Conservation (phyloP, 2,797 vertebrate genomes). For the Staurois parvus region DNA sequence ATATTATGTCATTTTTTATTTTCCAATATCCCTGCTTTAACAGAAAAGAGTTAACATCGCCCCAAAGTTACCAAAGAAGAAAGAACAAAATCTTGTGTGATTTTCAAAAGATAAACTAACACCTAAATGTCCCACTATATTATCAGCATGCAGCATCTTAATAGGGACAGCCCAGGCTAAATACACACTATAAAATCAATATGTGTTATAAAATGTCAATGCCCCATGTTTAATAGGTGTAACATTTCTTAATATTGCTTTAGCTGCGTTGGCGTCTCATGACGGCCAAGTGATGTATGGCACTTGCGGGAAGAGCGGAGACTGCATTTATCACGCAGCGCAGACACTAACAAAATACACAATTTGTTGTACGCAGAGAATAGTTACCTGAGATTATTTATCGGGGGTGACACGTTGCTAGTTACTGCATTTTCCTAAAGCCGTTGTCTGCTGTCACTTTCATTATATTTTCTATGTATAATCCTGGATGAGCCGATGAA, state of each 20-base stretch:
- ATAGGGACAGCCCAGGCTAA: not conserved
- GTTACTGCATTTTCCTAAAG: conserved; percentile 19
- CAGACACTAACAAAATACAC: conserved; percentile 26
- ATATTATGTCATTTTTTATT: no score
- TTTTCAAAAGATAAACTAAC: not conserved
- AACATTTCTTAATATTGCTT: not conserved
- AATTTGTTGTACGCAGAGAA: conserved; percentile 14
- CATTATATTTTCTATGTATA: not conserved
- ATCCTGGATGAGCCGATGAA: not conserved
- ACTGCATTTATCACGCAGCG: conserved; percentile 11
- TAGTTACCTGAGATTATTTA: conserved; percentile 22
- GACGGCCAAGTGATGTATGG: conserved; percentile 3
- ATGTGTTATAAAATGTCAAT: not conserved
- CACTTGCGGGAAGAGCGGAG: conserved; percentile 8
- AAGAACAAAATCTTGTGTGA: no score
- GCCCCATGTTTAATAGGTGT: not conserved
- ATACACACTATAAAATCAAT: not conserved
- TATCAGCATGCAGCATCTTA: not conserved
- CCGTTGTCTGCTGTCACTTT: conserved; percentile 5
- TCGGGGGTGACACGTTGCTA: conserved; percentile 2
- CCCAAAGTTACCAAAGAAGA: not conserved
- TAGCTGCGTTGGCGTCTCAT: not conserved
- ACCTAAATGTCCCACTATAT: not conserved
- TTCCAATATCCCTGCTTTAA: not conserved
- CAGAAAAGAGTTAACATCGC: not conserved